These are phyloP conservation scores for Onthophagus sagittarius DNA, from an alignment of 2,888 invertebrate species.

Conservation along the genomic window DNA sequence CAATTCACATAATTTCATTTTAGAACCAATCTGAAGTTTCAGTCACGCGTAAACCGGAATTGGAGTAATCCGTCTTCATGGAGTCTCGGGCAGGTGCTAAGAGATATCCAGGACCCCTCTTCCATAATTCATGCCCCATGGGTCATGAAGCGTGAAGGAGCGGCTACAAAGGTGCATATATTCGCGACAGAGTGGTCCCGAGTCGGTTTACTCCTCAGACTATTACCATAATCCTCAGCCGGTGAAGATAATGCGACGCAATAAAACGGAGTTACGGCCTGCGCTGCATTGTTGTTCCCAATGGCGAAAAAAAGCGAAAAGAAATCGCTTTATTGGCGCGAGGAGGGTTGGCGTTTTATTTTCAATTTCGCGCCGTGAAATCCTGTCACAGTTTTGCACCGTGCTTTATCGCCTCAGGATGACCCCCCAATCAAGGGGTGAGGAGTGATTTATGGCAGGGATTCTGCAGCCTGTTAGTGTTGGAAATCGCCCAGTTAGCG, in stretches of 20 bases:
- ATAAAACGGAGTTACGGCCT: background rate
- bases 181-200: background rate
- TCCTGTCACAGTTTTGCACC: background rate
- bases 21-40: background rate
- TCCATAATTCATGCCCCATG: background rate
- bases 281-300: background rate
- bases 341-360: background rate
- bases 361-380: background rate
- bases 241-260: background rate
- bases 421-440: background rate
- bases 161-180: background rate
- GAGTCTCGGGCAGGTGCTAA: background rate
- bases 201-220: background rate
- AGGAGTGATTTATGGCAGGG: background rate
- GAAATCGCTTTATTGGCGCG: background rate
- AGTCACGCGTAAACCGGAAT: background rate
- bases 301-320: background rate
- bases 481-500: background rate
- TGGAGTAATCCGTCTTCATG: background rate
- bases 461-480: background rate
- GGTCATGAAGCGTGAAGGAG: background rate
- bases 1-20: too few relatives aligned
- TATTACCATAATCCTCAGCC: background rate
- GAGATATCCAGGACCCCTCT: background rate
- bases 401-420: background rate